Base-by-base conservation (phyloP, 2,113 vertebrate genomes). In the Petaurus breviceps region DNA sequence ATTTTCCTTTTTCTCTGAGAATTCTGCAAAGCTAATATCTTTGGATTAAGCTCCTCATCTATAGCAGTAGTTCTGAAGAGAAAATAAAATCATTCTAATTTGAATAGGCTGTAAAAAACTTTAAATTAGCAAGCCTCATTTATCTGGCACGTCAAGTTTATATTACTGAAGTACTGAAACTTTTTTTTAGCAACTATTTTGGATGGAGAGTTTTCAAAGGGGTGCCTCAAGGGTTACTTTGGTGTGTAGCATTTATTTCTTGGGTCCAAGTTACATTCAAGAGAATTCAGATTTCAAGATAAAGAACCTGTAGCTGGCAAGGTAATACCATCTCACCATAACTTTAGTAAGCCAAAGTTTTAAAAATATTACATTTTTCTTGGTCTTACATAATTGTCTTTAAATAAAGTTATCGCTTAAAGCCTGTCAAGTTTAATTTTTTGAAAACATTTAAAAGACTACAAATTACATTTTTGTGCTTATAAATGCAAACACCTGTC, bases 1-100 rank as follows among this genome's bases (percentile, higher is more conserved):
- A 99, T 99, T 98, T 99, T 99, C 98, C 99, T 99, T 98, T 99
- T 99, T 97, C 99, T 99, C 95, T 99, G 99, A 97, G 98, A 97
- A 97, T 99, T 99, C 97, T 99, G 99, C 97, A 99, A 99, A 97
- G 98, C 99, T 96, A 99, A 96, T 95, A 98, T 99, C 98, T 99
- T 99, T 96, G 99, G 99, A 94, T 98, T 99, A 92, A 99, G 97
- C 92, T 99, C 99, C 98, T 99, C 98, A 95, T 99, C 99, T 98
- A 98, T 93, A 98, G 99, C 97, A 94, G 98, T 97, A 97, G 98
- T 98, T 97, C 99, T 99, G 98, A 95, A 95, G 96, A 98, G 97
- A 97, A 98, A 98, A 97, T 97, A 97, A 97, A n/a, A 24, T 84
- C n/a, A 84, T 90, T 93, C 49, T 49, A 51, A 68, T 92, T 96